These are phyloP conservation scores for Tuta absoluta DNA, from an alignment of 2,888 invertebrate genomes.

Conservation along the genomic window DNA sequence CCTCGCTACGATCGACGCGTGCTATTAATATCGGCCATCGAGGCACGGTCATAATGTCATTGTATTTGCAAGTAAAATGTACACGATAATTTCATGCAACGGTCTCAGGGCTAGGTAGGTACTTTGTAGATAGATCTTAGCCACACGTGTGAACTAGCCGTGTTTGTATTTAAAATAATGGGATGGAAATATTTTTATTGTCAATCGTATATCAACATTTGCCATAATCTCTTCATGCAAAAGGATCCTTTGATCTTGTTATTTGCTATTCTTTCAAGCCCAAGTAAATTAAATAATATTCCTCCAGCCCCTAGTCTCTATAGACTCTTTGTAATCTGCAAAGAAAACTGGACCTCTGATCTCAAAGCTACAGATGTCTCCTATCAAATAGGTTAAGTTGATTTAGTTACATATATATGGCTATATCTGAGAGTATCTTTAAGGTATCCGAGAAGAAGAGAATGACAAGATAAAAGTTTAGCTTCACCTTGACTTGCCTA, in stretches of 20 bases:
- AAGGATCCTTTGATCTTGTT: neutral
- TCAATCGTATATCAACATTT: too few species aligned
- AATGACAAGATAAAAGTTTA: slow-evolving; percentile 53
- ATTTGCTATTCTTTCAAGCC: neutral
- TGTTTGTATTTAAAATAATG: neutral
- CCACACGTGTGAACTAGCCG: neutral
- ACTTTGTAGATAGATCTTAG: neutral
- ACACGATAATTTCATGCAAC: slow-evolving; percentile 58
- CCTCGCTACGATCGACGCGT: slow-evolving; percentile 68
- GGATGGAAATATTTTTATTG: too few species aligned
- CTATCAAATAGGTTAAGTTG: slow-evolving; percentile 7
- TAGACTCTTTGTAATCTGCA: neutral
- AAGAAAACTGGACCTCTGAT: slow-evolving; percentile 3
- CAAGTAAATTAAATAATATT: slow-evolving; percentile 17
- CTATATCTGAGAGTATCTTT: slow-evolving; percentile 7
- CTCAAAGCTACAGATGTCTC: slow-evolving; percentile 7
- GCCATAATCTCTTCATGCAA: neutral
- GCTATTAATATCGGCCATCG: slow-evolving; percentile 76
- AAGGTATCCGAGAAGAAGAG: slow-evolving; percentile 38
- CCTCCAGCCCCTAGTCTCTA: neutral
- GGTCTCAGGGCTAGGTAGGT: slow-evolving; percentile 24
- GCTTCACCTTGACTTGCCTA: slow-evolving; percentile 60
- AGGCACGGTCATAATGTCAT: slow-evolving; percentile 74
- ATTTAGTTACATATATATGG: neutral
- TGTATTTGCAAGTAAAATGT: slow-evolving; percentile 78